Base-by-base conservation (phyloP, 2,888 invertebrate species). In the Penaeus monodon region DNA sequence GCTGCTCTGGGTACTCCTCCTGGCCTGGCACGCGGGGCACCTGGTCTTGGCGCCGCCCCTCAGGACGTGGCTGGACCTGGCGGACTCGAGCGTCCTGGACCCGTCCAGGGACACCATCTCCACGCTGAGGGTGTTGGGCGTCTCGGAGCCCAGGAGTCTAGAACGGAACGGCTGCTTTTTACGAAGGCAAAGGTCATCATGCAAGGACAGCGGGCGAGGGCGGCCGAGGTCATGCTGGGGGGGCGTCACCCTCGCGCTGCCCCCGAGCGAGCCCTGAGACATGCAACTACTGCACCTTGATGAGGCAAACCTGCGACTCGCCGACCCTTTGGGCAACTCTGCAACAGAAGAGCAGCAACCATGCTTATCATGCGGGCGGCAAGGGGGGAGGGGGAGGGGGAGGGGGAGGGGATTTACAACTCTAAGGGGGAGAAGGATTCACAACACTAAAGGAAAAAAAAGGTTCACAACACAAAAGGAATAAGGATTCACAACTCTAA, bases 271-370 rank as follows among this genome's bases (percentile, higher is more conserved):
- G 63, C 79, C 66, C 57, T 77, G 66, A 27, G 76, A 68, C 81
- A 86, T 86, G 86, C 81, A 86, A 63, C 77, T 63, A 38, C 76
- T 68, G 77, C 81, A 86, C 77, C 24, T 84, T 66, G 78, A 66
- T 29, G 66, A 65, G 44, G 65, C 84, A 84, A 68, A 84, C 84
- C 78, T 84, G 76, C 57, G 65, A 76, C 84, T 68, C 44, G 77
- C 65, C 29, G 85, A 74, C 74, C 29, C 44, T 64, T 66, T 85
- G 74, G 76, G 66, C 68, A 81, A 64, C 44, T 85, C 80, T 85
- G 79, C 38, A 81, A 79, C 64, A 64, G 33, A 64, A 65, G 33
- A 85, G 65, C 57, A 66, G 20, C 80, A 80, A 73, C 17, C 80
- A 73, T 74, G 74, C 65, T 70, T 63, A 24, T 57, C 57, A 57